phyloP scores from a whole-genome alignment of 2,113 vertebrate species.

The Microcebus tavaratra region DNA sequence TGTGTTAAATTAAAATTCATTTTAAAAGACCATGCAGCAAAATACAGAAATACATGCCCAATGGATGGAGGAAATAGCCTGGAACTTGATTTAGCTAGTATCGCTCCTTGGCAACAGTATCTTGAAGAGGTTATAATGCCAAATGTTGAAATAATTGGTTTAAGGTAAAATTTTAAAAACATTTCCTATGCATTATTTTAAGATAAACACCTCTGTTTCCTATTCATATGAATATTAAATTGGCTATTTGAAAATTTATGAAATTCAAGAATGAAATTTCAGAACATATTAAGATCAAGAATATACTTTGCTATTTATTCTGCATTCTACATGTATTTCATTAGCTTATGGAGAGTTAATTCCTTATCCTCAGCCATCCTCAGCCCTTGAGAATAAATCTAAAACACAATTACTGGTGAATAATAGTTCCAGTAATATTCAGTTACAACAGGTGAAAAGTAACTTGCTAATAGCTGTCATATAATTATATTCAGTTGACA shows the following conservation, averaged over 20 bases:
- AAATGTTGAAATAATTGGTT: neutral
- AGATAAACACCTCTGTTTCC: neutral
- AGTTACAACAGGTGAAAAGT: constrained; percentile 47
- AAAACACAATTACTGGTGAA: neutral
- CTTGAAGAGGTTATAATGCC: neutral
- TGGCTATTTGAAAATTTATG: neutral
- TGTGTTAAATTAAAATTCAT: constrained; percentile 16
- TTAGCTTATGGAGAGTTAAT: neutral
- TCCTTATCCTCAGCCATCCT: neutral
- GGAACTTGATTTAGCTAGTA: neutral
- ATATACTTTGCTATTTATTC: neutral
- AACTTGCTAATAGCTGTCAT: constrained; percentile 58
- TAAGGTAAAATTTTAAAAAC: neutral
- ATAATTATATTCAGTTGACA: constrained; percentile 42
- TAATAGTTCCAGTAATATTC: constrained; percentile 30
- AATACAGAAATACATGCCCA: neutral
- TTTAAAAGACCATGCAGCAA: neutral
- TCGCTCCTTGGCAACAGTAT: neutral
- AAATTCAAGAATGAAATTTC: constrained; percentile 42
- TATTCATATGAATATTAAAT: constrained; percentile 6
- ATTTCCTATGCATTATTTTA: neutral
- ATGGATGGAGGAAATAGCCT: neutral
- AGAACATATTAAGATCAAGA: neutral
- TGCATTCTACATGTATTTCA: constrained; percentile 32
- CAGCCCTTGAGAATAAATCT: neutral